phyloP scores from a whole-genome alignment of 2,113 vertebrate species.

The Anarrhichthys ocellatus region DNA sequence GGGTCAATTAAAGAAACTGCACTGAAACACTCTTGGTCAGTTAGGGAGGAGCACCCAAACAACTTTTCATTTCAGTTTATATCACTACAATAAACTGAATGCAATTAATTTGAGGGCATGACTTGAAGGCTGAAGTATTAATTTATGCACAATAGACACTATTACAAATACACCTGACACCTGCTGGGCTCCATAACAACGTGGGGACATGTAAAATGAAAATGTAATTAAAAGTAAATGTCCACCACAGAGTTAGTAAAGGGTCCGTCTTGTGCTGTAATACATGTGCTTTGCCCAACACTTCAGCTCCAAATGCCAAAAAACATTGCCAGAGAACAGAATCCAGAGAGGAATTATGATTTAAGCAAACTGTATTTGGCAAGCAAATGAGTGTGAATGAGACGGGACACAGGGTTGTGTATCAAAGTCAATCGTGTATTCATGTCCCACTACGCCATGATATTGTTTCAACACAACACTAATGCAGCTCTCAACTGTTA shows the following conservation, averaged over 20 bases:
- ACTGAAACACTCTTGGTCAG: background rate
- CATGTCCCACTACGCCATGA: background rate
- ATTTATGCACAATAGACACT: conserved; percentile 13
- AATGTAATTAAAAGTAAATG: conserved; percentile 6
- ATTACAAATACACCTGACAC: conserved; percentile 14
- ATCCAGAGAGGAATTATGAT: background rate
- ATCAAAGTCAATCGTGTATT: background rate
- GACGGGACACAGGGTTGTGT: background rate
- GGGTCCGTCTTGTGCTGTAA: background rate
- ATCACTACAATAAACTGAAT: background rate
- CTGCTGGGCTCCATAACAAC: background rate
- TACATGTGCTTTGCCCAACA: background rate
- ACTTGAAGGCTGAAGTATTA: conserved; percentile 14
- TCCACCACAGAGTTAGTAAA: background rate
- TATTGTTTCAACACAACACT: background rate
- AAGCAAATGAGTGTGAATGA: background rate
- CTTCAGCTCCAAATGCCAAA: background rate
- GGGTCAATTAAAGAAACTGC: background rate
- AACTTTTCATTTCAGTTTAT: background rate
- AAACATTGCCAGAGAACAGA: background rate
- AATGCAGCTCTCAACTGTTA: background rate
- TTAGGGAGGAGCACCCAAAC: no score
- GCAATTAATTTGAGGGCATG: conserved; percentile 18
- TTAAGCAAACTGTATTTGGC: background rate
- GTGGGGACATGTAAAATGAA: background rate